Conservation (phyloP, 2,113 vertebrate genomes). For the Sinosuthora webbiana region DNA sequence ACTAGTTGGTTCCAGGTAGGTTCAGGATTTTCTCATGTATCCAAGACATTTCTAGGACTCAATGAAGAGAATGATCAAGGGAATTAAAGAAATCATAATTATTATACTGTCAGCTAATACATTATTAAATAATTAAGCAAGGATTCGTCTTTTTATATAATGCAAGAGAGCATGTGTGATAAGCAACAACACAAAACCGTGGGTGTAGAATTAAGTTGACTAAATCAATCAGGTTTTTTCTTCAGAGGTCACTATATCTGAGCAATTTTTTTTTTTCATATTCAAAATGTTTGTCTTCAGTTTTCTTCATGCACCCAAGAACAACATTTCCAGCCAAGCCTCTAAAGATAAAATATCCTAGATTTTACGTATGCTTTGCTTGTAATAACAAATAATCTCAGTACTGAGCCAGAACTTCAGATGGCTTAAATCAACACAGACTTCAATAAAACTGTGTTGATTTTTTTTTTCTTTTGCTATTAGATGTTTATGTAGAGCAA, state of each 20-base stretch:
- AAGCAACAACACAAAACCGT: background rate
- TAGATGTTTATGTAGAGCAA: constrained; percentile 44
- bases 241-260: background rate
- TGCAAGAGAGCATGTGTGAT: background rate
- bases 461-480: background rate
- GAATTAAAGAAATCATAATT: background rate
- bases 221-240: background rate
- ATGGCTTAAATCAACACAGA: constrained; percentile 59
- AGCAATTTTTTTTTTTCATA: background rate
- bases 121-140: background rate
- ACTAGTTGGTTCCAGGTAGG: background rate
- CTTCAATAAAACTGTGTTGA: constrained; percentile 51
- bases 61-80: background rate
- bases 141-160: background rate
- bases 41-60: background rate
- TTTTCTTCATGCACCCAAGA: constrained; percentile 8
- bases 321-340: constrained; percentile 27
- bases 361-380: constrained; percentile 24
- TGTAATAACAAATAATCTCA: constrained; percentile 42
- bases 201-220: background rate
- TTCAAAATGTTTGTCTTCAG: background rate
- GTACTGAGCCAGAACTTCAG: constrained; percentile 40
- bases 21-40: background rate
- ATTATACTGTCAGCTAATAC: background rate
- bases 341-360: constrained; percentile 34